Conservation (phyloP, 2,888 invertebrate species). For the Nemoura dubitans region DNA sequence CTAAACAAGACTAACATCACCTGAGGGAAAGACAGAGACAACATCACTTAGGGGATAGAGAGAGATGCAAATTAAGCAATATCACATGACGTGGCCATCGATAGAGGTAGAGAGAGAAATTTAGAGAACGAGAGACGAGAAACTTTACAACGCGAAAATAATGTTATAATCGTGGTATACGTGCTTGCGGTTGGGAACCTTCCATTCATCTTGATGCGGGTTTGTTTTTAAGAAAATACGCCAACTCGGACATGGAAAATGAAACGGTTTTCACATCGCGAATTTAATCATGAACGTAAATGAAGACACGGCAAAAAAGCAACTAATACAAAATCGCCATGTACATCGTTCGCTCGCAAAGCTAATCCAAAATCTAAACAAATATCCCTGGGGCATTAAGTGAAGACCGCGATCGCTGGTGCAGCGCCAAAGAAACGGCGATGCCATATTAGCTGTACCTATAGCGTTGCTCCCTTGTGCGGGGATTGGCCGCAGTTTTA, state of each 20-base stretch:
- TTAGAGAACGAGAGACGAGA: background rate
- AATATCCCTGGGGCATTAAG: background rate
- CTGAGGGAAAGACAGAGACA: constrained; percentile 7
- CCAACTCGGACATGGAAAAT: background rate
- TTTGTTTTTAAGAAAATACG: background rate
- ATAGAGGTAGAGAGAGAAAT: background rate
- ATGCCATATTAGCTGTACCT: background rate
- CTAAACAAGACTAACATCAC: constrained; percentile 12
- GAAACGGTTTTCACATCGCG: background rate
- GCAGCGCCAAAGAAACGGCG: background rate
- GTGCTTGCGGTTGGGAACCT: background rate
- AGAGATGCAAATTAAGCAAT: constrained; percentile 5
- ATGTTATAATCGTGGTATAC: background rate
- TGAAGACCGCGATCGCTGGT: background rate
- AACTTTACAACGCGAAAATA: background rate
- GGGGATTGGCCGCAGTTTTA: background rate
- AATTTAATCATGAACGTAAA: background rate
- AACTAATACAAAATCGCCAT: background rate
- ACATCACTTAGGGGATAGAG: background rate
- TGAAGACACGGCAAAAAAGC: background rate
- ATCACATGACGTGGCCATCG: background rate
- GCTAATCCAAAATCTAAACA: background rate
- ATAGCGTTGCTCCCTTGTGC: background rate
- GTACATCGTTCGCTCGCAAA: background rate
- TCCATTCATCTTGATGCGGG: background rate